Evolutionary conservation across 2,888 invertebrate genomes (phyloP), one percentile per base, ranked within the genome.

Genomic region (Blomia tropicalis): DNA sequence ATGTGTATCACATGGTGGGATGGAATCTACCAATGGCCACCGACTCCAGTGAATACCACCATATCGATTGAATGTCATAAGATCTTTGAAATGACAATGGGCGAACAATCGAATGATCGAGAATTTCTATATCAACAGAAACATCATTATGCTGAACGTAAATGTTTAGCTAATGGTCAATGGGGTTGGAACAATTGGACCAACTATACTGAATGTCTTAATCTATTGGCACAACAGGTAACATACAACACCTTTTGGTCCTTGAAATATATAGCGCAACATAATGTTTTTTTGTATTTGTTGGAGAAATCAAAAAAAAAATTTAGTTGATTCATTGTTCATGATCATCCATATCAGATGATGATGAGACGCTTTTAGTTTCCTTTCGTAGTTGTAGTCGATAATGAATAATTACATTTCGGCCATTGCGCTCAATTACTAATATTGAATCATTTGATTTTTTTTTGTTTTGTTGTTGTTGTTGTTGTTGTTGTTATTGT

Each of bases 181-280:
- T 72, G 71, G 71, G 60, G 68, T 2, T 67, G 68, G 67, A 70
- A 69, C 17, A 67, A 66, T 23, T 71, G 71, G 72, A 72, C 71
- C 14, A 72, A 72, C 59, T 72, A 72, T 66, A 70, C 69, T 4
- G 69, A 70, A 54, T 71, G 71, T 63, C 66, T 69, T 17, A 60
- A 51, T 7, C 43, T 67, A 2, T 61, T 66, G 23, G 32, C 64
- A 59, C 2, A 62, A 62, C 51, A 62, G 61, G 29, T 63, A 29
- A 29, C 14, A 3, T 4, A n/a, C n/a, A 22, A 43, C 19, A 19
- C 30, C 23, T 54, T 61, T 60, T 14, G 54, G 61, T 60, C 19
- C 19, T 17, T 14, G 7, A 14, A 7, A 7, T 47, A 47, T 47
- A 19, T 47, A 47, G 11, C 19, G 11, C 1, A 19, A n/a, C n/a